Conservation (phyloP, 2,888 invertebrate species). For the Scelioninae gen. 1 region DNA sequence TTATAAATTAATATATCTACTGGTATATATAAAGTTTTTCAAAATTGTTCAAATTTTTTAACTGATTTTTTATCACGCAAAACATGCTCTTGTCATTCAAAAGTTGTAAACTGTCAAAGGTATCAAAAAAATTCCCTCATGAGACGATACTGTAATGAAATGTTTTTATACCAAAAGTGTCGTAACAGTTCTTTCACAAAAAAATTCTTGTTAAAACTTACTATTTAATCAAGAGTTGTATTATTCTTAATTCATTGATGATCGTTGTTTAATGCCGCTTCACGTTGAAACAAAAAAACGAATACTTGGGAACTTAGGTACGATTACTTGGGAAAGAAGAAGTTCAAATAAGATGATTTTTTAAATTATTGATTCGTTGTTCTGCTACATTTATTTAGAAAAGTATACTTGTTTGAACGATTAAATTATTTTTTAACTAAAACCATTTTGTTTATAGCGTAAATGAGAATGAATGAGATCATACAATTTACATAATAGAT, state of each 20-base stretch:
- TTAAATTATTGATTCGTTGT: slow-evolving; percentile 5
- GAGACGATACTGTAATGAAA: too few relatives aligned
- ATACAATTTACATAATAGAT: too few relatives aligned
- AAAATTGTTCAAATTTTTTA: too few relatives aligned
- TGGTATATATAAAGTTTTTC: too few relatives aligned
- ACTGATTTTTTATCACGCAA: too few relatives aligned
- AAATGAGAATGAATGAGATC: too few relatives aligned
- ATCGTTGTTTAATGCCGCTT: slow-evolving; percentile 38
- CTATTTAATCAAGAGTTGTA: slow-evolving; percentile 30
- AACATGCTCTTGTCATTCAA: too few relatives aligned
- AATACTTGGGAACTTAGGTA: slow-evolving; percentile 1
- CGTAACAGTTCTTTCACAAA: slow-evolving; percentile 19
- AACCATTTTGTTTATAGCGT: too few relatives aligned
- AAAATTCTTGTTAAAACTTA: slow-evolving; percentile 35
- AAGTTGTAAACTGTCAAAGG: too few relatives aligned
- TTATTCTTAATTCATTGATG: slow-evolving; percentile 39
- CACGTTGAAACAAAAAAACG: slow-evolving; percentile 13
- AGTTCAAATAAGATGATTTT: slow-evolving; percentile 17
- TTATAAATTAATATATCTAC: too few relatives aligned
- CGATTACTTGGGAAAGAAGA: slow-evolving; percentile 10
- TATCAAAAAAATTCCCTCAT: too few relatives aligned
- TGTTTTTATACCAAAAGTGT: slow-evolving; percentile 29
- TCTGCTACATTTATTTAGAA: background rate
- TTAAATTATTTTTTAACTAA: background rate
- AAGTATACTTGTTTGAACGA: background rate